These are phyloP conservation scores for Leucozona laternaria DNA, from an alignment of 2,888 invertebrate genomes.

Conservation along the genomic window DNA sequence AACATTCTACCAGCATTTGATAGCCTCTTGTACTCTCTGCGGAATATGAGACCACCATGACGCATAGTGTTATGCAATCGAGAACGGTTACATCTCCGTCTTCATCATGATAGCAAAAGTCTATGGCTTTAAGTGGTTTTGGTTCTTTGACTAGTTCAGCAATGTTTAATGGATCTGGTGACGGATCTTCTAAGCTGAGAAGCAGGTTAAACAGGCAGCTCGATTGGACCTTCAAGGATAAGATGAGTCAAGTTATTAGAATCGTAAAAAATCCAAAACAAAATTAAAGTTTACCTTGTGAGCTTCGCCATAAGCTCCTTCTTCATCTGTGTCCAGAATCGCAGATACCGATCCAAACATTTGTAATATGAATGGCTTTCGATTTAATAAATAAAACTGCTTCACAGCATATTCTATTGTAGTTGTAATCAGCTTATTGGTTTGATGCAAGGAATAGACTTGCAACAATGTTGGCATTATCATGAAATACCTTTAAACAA, in stretches of 20 bases:
- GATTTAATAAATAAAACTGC: conserved; percentile 98
- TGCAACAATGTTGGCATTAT: conserved; percentile 99
- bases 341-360: conserved; percentile 99
- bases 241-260: background rate
- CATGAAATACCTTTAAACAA: conserved; percentile 90
- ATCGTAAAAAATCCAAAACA: background rate
- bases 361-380: conserved; percentile 99
- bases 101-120: conserved; percentile 99
- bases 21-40: conserved; percentile 97
- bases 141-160: conserved; percentile 96
- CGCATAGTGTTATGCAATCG: conserved; percentile 99
- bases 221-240: conserved; percentile 89
- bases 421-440: conserved; percentile 96
- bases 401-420: conserved; percentile 99
- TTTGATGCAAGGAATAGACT: conserved; percentile 98
- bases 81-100: conserved; percentile 98
- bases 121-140: conserved; percentile 96
- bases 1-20: conserved; percentile 92
- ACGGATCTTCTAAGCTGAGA: conserved; percentile 96
- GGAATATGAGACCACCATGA: conserved; percentile 99
- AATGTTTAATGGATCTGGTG: conserved; percentile 96
- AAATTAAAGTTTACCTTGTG: conserved; percentile 88
- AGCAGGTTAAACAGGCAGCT: conserved; percentile 96
- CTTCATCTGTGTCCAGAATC: conserved; percentile 95
- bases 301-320: conserved; percentile 94